phyloP scores from a whole-genome alignment of 2,113 vertebrate species.

The Heloderma charlesbogerti region DNA sequence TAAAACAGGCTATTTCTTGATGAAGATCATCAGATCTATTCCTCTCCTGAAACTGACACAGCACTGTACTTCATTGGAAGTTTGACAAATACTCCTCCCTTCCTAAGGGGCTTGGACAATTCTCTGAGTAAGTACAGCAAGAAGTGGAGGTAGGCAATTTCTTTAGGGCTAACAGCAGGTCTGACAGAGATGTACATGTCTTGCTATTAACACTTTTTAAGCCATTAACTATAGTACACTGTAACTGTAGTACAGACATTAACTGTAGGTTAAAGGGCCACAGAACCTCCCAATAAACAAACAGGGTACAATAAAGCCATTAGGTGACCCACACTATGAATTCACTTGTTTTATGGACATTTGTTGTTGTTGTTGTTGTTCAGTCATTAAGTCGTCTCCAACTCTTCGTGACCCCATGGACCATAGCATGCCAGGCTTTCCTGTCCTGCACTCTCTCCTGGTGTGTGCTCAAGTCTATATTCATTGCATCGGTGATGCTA shows the following conservation, averaged over 20 bases:
- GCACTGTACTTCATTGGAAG: not conserved
- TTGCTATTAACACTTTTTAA: not conserved
- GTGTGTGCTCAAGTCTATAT: too few species aligned
- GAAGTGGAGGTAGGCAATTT: not conserved
- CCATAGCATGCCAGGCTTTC: too few species aligned
- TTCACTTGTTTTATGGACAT: not conserved
- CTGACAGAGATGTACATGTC: not conserved
- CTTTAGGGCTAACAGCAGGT: not conserved
- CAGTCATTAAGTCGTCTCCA: too few species aligned
- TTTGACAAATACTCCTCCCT: not conserved
- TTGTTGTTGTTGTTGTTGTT: too few species aligned
- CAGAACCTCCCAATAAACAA: not conserved
- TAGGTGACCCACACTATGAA: not conserved
- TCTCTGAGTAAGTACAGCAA: constrained; percentile 20
- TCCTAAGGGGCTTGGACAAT: not conserved
- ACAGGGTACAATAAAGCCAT: not conserved
- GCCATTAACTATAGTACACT: not conserved
- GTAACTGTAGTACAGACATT: too few species aligned
- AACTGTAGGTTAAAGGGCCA: not conserved
- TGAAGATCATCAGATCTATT: constrained; percentile 8
- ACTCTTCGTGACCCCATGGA: too few species aligned
- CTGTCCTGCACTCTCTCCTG: too few species aligned
- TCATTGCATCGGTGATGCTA: too few species aligned
- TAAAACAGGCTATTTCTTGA: constrained; percentile 2
- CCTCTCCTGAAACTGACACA: constrained; percentile 11